Evolutionary conservation across 2,888 invertebrate genomes (phyloP), one percentile per base, ranked within the genome.

Genomic region (Apodemia zela): DNA sequence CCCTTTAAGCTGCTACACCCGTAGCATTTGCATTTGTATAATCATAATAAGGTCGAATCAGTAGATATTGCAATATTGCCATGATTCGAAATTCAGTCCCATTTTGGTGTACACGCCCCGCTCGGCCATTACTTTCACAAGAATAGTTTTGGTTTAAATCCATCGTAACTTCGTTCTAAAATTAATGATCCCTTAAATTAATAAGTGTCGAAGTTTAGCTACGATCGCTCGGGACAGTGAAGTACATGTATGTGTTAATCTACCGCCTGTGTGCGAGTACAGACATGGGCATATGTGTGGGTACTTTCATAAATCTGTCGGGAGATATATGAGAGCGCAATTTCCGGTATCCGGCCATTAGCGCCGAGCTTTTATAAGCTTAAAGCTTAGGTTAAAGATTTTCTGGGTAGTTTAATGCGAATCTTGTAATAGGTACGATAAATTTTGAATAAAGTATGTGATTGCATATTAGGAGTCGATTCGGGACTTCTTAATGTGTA

Each of bases 331-430:
- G 95, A 95, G 95, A 94, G 95, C 95, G 95, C 95, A 95, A 95
- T 95, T 95, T 95, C 95, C 95, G 94, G 95, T 95, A 95, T 95
- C 95, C 95, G 95, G 95, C 95, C 95, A 95, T 95, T 95, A 95
- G 92, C 92, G 92, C 92, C 89, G 90, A 92, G 92, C 92, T 92
- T 92, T 92, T 92, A 94, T 94, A 94, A 93, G 93, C 93, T 93
- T 90, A 90, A 89, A 91, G 90, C 91, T 91, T 90, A 90, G 90
- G 91, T 90, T 90, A 91, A 90, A 91, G 90, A 91, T 91, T 91
- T 91, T 91, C 91, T 89, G 91, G 91, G 91, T 90, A 91, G 89
- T 91, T 91, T 89, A 90, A 90, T 91, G 87, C 85, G 91, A 91
- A 90, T 90, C 91, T 91, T 90, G 90, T 91, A 91, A 91, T 90